Evolutionary conservation across 1,140 invertebrate genomes (phyloP).

Genomic region (Oryzaephilus surinamensis): DNA sequence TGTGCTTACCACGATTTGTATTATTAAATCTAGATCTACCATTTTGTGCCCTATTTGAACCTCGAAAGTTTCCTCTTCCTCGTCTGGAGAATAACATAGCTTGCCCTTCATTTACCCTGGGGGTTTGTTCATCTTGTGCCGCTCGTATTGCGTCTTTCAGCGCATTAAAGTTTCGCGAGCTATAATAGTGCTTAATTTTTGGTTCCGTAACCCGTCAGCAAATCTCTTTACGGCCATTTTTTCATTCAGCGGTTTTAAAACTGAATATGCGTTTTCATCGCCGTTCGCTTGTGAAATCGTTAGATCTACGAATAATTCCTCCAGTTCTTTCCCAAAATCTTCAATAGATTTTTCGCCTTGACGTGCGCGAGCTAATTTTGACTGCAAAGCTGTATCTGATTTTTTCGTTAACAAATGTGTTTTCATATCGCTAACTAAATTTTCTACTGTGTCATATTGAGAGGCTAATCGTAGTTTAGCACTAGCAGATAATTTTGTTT

Average conservation of each 20-base stretch:
- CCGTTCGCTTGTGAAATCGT: slow-evolving; percentile 11
- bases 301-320: slow-evolving; percentile 12
- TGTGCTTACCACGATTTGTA: neutral
- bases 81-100: neutral
- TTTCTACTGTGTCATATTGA: slow-evolving; percentile 4
- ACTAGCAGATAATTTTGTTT: too few species aligned
- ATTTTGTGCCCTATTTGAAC: too few species aligned
- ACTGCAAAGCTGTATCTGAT: slow-evolving; percentile 7
- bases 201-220: slow-evolving; percentile 12
- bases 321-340: slow-evolving; percentile 11
- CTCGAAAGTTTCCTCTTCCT: too few species aligned
- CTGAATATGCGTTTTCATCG: slow-evolving; percentile 3
- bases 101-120: too few species aligned
- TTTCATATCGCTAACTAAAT: slow-evolving; percentile 10
- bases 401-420: slow-evolving; percentile 13
- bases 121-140: slow-evolving; percentile 10
- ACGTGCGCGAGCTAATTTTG: slow-evolving; percentile 7
- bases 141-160: slow-evolving; percentile 11
- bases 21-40: too few species aligned
- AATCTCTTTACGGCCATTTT: slow-evolving; percentile 15
- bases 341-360: slow-evolving; percentile 13
- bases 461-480: slow-evolving; percentile 13
- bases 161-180: slow-evolving; percentile 9
- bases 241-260: slow-evolving; percentile 12
- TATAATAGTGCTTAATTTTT: slow-evolving; percentile 11